Evolutionary conservation across 1,140 invertebrate species (phyloP), one percentile per base, ranked within the genome.

Genomic region (Gerris buenoi): DNA sequence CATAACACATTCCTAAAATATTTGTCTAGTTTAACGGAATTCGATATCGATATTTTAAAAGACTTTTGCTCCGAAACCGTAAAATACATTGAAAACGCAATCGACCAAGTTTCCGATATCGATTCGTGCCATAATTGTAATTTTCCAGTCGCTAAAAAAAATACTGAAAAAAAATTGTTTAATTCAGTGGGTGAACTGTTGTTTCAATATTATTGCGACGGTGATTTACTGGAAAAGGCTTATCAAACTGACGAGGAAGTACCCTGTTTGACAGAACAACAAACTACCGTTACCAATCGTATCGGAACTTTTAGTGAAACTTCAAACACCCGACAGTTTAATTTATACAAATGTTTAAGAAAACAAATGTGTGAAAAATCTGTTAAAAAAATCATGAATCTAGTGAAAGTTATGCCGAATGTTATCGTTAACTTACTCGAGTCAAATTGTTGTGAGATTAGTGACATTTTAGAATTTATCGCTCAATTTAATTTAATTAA

Each of bases 1-100:
- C 70, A 72, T 69, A 69, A 66, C 25, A 63, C 72, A 28, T 71
- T 74, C 69, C 65, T 75, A 25, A 67, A 65, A 14, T 75, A 71
- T 70, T 57, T 75, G 25, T 63, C 70, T 25, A 70, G 70, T 65
- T 67, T 70, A 28, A 26, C 68, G 25, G 66, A 65, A 25, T 66
- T 64, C 63, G 22, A 67, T 26, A 58, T 46, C 26, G 29, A 69
- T 46, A 62, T 56, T 28, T 25, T 68, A 33, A 33, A 25, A 63
- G 57, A 65, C 1, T 64, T 70, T 2, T 58, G 67, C 63, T 27
- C 68, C 60, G 66, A 59, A 25, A 28, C 67, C 15, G 28, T 67
- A 5, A 57, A 28, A 23, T 69, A 72, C 28, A 62, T 72, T 27
- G 71, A 72, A 46, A 25, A 28, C 25, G 68, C 68, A 22, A 67